Evolutionary conservation across 2,797 vertebrate genomes (phyloP).

Genomic region (Tokudaia muenninki): DNA sequence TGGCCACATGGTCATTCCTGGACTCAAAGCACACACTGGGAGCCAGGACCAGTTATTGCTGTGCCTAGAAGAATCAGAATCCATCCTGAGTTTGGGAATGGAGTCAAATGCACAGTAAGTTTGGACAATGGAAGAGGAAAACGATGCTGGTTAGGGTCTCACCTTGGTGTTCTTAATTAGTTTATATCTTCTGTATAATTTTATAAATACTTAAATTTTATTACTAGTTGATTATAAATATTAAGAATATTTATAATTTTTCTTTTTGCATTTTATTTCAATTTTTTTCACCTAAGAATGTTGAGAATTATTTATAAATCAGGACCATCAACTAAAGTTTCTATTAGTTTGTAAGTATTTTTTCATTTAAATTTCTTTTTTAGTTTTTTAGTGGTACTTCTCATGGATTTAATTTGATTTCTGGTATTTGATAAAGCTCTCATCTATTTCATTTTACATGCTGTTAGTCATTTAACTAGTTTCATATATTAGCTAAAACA

Average conservation of each 20-base stretch:
- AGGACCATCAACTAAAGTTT: conserved; percentile 4
- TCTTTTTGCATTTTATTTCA: conserved; percentile 13
- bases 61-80: background rate
- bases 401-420: conserved; percentile 35
- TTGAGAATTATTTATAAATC: background rate
- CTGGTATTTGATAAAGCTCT: background rate
- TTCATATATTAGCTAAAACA: background rate
- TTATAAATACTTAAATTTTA: background rate
- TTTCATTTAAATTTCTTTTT: background rate
- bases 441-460: conserved; percentile 20
- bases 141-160: background rate
- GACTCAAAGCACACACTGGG: background rate
- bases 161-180: background rate
- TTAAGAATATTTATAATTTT: background rate
- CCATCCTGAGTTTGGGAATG: background rate
- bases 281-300: background rate
- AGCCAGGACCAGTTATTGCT: background rate
- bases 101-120: background rate
- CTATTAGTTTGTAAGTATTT: conserved; percentile 16
- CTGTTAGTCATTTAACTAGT: background rate
- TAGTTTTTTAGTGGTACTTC: background rate
- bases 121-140: background rate
- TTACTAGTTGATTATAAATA: background rate
- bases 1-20: background rate
- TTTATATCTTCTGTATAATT: background rate